Evolutionary conservation across 2,888 invertebrate genomes (phyloP), one percentile per base, ranked within the genome.

Genomic region (Alentia gelatinosa): DNA sequence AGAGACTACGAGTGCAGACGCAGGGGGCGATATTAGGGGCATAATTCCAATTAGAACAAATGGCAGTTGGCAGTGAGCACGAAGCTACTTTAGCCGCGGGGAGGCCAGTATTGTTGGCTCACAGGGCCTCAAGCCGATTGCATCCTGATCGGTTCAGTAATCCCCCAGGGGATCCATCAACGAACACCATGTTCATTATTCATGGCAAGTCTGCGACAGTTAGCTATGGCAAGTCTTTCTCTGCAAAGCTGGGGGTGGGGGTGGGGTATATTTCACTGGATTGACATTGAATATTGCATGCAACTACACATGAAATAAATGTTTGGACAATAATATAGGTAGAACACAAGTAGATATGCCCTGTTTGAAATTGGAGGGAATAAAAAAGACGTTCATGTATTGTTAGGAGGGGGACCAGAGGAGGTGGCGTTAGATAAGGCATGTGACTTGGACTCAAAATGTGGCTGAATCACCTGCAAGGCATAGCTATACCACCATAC

Each of bases 1-100:
- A 19, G 37, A 35, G 79, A 39, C 23, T 35, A 79, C 79, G 37
- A 74, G 74, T 74, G 74, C 26, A 33, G 79, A 79, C 79, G 39
- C 79, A 37, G 39, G 35, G 39, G 79, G 79, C 79, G 79, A 79
- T 79, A 79, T 79, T 79, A 79, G 79, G n/a, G 79, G 15, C 35
- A 39, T 79, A 79, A 79, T 79, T 79, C 79, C 79, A 79, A 79
- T 79, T 79, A 79, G 79, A 79, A 79, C 79, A 37, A 79, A 79
- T 79, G 79, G 79, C 79, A 79, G 79, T 79, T 79, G 79, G 79
- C 79, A 39, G 79, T 26, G 79, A n/a, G 79, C 15, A 33, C 74
- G 19, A 15, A 26, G 30, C 74, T 30, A 33, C 56, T 56, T 74
- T 33, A 33, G 74, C 74, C 74, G 74, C 15, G 3, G 74, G 74